Percentiles rank a stretch among this genome's conserved stretches.
Evolutionary conservation across 2,113 vertebrate species (phyloP).

Genomic region (Amazona guildingii): DNA sequence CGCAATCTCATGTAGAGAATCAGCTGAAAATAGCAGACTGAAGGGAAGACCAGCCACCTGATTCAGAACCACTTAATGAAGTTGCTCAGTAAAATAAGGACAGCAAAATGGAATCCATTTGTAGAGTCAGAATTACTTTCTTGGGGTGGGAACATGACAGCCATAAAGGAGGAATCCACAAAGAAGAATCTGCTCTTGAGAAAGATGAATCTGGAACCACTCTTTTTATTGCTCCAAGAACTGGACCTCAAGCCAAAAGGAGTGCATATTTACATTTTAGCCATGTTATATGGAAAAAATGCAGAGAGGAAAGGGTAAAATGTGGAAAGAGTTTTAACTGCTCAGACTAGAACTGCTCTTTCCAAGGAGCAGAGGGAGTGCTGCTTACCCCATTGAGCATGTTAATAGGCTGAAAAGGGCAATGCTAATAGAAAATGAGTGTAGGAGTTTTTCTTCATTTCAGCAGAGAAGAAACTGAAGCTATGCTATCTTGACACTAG

Average conservation of each 20-base stretch:
- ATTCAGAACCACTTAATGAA: neutral
- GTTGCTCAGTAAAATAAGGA: neutral
- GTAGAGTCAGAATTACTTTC: neutral
- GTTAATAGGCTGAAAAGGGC: neutral
- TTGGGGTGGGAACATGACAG: neutral
- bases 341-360: neutral
- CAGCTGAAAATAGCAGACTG: neutral
- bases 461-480: neutral
- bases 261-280: neutral
- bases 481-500: neutral
- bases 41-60: neutral
- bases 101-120: neutral
- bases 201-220: neutral
- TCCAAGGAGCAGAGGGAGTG: neutral
- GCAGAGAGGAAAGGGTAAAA: neutral
- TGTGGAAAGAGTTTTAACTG: neutral
- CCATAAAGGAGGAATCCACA: neutral
- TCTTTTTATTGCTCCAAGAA: neutral
- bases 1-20: neutral
- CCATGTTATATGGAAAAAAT: neutral
- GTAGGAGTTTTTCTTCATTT: neutral
- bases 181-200: neutral
- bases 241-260: neutral
- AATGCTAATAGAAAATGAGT: neutral
- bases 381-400: neutral